Evolutionary conservation across 2,797 vertebrate species (phyloP).

Genomic region (Crenuchus spilurus): DNA sequence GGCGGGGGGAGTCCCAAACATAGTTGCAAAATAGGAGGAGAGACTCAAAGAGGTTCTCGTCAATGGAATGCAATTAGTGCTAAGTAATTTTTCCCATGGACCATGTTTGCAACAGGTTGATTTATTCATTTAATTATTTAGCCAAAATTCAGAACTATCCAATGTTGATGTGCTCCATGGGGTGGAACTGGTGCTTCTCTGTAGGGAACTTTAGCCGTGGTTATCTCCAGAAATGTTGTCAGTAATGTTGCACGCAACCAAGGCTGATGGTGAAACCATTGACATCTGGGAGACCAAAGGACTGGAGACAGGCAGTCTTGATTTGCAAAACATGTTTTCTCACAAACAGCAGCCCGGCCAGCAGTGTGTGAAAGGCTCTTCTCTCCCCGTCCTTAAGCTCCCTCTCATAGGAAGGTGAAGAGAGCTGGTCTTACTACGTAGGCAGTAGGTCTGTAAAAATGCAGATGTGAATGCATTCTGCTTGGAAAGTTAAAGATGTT

Average conservation of each 20-base stretch:
- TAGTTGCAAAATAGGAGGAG: constrained; percentile 38
- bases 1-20: constrained; percentile 27
- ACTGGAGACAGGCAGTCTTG: constrained; percentile 20
- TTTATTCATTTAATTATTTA: background rate
- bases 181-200: constrained; percentile 24
- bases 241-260: constrained; percentile 31
- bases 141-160: background rate
- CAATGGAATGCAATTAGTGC: constrained; percentile 36
- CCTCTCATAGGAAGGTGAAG: background rate
- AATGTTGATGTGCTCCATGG: constrained; percentile 24
- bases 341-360: constrained; percentile 27
- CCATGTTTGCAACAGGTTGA: background rate
- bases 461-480: no score
- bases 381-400: background rate
- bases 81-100: constrained; percentile 43
- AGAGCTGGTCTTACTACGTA: background rate
- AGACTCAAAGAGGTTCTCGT: constrained; percentile 22
- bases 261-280: constrained; percentile 40
- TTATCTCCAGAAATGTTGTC: constrained; percentile 44
- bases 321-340: constrained; percentile 51
- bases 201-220: constrained; percentile 23
- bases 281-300: constrained; percentile 49
- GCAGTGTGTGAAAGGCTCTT: background rate
- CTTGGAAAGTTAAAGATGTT: no score
- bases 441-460: background rate